Percentiles rank a stretch among this genome's conserved stretches.
phyloP scores from a whole-genome alignment of 2,797 vertebrate genomes.

The Naso thynnoides region DNA sequence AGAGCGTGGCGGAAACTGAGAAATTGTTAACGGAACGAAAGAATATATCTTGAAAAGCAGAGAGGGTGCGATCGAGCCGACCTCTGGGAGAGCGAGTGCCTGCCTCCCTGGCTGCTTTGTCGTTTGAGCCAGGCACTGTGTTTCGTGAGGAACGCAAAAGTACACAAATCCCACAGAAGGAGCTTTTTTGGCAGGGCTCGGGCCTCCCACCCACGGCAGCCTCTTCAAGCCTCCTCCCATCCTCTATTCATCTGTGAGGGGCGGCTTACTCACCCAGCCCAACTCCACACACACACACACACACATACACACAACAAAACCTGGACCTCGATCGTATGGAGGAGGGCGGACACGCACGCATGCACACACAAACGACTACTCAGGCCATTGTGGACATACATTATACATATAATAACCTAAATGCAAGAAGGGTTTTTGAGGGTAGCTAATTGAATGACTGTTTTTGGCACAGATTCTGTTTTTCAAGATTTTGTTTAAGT shows the following conservation, averaged over 20 bases:
- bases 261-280: constrained; percentile 86
- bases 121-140: constrained; percentile 73
- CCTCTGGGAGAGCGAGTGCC: constrained; percentile 68
- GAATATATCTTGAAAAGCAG: constrained; percentile 46
- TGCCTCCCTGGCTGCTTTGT: constrained; percentile 75
- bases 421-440: not conserved
- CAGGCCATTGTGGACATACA: constrained; percentile 39
- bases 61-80: constrained; percentile 56
- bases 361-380: constrained; percentile 40
- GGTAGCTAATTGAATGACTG: not conserved
- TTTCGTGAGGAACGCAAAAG: constrained; percentile 82
- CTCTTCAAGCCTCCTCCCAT: constrained; percentile 88
- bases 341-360: constrained; percentile 59
- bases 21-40: constrained; percentile 52
- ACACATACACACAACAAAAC: constrained; percentile 71
- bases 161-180: constrained; percentile 87
- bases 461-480: not conserved
- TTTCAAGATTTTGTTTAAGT: constrained; percentile 1
- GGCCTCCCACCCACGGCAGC: constrained; percentile 84
- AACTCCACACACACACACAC: constrained; percentile 67
- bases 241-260: constrained; percentile 91
- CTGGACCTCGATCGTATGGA: constrained; percentile 79
- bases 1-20: constrained; percentile 12
- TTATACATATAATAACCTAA: constrained; percentile 9
- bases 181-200: constrained; percentile 82